A percentile compares a stretch with the other conserved stretches of the same genome.
phyloP scores from a whole-genome alignment of 2,888 invertebrate genomes.

The Amphipyra tragopoginis region DNA sequence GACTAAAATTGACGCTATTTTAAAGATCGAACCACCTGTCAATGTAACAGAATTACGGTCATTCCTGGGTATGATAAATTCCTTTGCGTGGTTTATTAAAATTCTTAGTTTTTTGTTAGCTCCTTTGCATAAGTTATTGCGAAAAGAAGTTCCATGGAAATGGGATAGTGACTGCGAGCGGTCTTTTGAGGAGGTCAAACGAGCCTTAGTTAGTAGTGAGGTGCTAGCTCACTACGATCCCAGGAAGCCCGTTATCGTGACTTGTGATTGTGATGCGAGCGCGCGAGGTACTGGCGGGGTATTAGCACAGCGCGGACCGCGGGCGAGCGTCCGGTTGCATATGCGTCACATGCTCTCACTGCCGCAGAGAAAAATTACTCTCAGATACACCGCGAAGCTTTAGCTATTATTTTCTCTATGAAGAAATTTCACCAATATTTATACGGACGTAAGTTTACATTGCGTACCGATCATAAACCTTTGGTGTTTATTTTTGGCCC shows the following conservation, averaged over 20 bases:
- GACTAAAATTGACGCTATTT: no score
- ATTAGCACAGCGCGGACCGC: constrained; percentile 43
- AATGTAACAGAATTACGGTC: constrained; percentile 37
- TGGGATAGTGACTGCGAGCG: constrained; percentile 27
- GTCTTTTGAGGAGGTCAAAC: constrained; percentile 1
- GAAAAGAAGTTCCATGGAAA: constrained; percentile 30
- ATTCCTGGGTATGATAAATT: constrained; percentile 42
- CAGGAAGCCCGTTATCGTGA: constrained; percentile 31
- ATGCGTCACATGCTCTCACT: constrained; percentile 51
- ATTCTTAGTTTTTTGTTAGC: constrained; percentile 33
- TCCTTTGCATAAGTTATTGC: constrained; percentile 36
- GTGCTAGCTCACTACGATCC: constrained; percentile 20
- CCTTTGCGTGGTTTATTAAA: constrained; percentile 41
- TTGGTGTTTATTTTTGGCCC: constrained; percentile 53
- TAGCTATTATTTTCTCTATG: constrained; percentile 28
- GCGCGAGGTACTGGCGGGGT: constrained; percentile 43
- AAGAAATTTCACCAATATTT: constrained; percentile 18
- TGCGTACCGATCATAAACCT: constrained; percentile 55
- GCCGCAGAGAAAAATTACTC: constrained; percentile 54
- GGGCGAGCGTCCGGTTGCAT: constrained; percentile 57
- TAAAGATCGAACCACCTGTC: constrained; percentile 18
- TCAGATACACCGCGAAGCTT: constrained; percentile 41
- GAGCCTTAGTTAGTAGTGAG: background rate
- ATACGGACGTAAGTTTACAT: constrained; percentile 35
- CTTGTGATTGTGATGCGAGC: constrained; percentile 55